These are phyloP conservation scores for Meteorus sp. DNA, from an alignment of 1,140 invertebrate species.

Conservation along the genomic window DNA sequence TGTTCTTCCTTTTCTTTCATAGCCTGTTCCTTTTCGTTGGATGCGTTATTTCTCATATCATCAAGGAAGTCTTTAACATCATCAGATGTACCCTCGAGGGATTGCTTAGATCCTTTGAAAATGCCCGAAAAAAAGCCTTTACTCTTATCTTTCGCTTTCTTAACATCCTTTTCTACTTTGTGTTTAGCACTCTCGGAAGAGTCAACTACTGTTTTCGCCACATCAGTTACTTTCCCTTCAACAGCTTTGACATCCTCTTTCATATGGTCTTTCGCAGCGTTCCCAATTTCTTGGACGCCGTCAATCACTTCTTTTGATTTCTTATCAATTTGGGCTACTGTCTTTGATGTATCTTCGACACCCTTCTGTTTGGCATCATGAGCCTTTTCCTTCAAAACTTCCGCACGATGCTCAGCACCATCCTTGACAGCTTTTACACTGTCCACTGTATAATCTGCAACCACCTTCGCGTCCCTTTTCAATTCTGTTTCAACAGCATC, in stretches of 20 bases:
- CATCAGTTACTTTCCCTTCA: constrained; percentile 17
- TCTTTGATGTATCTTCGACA: too few species aligned
- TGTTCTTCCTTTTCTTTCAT: constrained; percentile 31
- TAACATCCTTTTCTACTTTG: constrained; percentile 25
- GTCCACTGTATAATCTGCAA: too few species aligned
- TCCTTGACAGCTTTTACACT: constrained; percentile 20
- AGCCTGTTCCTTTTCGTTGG: constrained; percentile 31
- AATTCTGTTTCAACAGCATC: constrained; percentile 20
- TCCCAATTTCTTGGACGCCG: constrained; percentile 7
- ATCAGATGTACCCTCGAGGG: constrained; percentile 31
- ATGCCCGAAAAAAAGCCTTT: constrained; percentile 35
- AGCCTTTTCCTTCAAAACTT: constrained; percentile 29
- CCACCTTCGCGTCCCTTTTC: constrained; percentile 23
- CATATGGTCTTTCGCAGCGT: constrained; percentile 16
- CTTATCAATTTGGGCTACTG: too few species aligned
- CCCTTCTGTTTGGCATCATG: constrained; percentile 26
- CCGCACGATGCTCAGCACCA: constrained; percentile 36
- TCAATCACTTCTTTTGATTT: not conserved
- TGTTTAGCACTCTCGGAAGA: constrained; percentile 3
- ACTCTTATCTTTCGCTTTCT: constrained; percentile 35
- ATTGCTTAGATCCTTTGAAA: constrained; percentile 35
- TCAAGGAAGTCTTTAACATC: constrained; percentile 45
- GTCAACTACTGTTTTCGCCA: constrained; percentile 15
- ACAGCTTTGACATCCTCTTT: constrained; percentile 13
- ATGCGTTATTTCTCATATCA: constrained; percentile 39